Base-by-base conservation (phyloP, 1,140 invertebrate species). In the Gerris buenoi region DNA sequence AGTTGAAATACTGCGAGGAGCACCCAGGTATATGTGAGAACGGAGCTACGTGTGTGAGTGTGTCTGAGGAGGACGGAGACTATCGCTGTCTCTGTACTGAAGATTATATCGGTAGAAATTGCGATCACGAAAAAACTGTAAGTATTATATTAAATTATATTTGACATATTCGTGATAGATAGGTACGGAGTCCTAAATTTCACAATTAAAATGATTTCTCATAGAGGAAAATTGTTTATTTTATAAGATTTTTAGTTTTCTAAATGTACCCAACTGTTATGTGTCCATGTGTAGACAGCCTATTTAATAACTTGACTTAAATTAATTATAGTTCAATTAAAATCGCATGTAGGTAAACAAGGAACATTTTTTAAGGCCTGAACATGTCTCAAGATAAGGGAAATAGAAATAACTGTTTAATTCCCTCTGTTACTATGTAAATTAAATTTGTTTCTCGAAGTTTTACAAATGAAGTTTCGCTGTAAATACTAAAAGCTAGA, bases 41-140 rank as follows among this genome's bases (percentile, higher is more conserved):
- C 73, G 88, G 87, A 13, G 87, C 86, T 1, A 90, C 87, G 72
- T 93, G 90, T 73, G 81, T 88, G 27, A 89, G 87, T 58, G 77
- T 88, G 75, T 88, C 85, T 60, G 82, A 83, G 68, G 85, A 87
- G 66, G 86, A 89, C 66, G 89, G 88, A 1, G 79, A 81, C 76
- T 90, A 85, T 75, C 85, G 85, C 72, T 93, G 85, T 68, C 66
- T 78, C 3, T 83, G 81, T 67, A 73, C 77, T 0, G 74, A 80
- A 23, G 83, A 83, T 13, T 86, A 77, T 65, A 81, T 78, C 64
- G 85, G 85, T 25, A 74, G 76, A 29, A 80, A 82, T 70, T 81
- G 79, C 71, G 78, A 84, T 68, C 70, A 75, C 28, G 68, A 74
- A 29, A 74, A 73, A 68, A 71, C 70, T 68, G 73, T 73, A 57